A percentile compares a stretch with the other conserved stretches of the same genome.
These are phyloP conservation scores for Harpagoxenus sublaevis DNA, from an alignment of 2,888 invertebrate species.

Conservation along the genomic window DNA sequence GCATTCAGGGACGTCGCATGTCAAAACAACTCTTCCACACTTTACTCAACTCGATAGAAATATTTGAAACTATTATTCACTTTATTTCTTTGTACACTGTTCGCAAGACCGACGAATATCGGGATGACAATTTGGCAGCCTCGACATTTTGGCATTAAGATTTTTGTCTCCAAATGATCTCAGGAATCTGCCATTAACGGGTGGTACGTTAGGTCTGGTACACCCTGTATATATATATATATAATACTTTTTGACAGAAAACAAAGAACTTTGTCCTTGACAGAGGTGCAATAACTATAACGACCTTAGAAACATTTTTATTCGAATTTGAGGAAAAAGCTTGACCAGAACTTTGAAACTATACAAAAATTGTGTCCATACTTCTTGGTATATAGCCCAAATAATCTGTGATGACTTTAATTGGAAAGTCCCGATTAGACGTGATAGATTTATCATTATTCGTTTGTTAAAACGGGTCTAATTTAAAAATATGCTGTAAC, in stretches of 20 bases:
- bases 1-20: no score
- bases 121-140: no score
- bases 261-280: background rate
- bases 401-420: conserved; percentile 31
- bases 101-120: no score
- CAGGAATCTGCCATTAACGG: no score
- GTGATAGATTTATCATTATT: background rate
- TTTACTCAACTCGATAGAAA: no score
- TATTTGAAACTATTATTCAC: no score
- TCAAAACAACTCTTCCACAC: no score
- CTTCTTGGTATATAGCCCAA: conserved; percentile 3
- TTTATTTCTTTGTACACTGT: no score
- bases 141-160: no score
- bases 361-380: background rate
- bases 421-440: background rate
- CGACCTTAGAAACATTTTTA: conserved; percentile 12
- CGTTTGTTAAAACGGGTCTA: background rate
- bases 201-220: no score
- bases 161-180: no score
- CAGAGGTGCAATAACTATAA: background rate
- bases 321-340: background rate
- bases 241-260: conserved; percentile 6
- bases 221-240: no score
- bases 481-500: background rate
- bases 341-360: background rate